Conservation (phyloP, 2,113 vertebrate species). For the Telmatochromis brachygnathus region DNA sequence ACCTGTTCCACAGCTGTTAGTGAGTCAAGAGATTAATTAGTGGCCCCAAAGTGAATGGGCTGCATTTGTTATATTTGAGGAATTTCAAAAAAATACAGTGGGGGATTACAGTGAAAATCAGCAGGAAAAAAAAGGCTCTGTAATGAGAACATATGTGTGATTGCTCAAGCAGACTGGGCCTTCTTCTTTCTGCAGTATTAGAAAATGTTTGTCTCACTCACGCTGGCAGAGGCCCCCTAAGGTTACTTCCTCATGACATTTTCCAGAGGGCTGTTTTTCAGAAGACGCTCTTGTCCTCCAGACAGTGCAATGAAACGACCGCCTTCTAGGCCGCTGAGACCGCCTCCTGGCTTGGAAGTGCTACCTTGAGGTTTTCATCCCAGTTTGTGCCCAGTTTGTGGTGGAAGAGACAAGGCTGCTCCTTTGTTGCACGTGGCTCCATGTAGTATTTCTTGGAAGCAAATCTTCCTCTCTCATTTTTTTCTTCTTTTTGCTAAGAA, state of each 20-base stretch:
- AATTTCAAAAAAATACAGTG: neutral
- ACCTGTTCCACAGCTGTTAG: neutral
- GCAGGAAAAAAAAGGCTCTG: neutral
- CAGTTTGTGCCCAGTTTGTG: neutral
- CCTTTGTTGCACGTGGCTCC: neutral
- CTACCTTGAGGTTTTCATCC: neutral
- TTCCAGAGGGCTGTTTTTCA: conserved; percentile 18
- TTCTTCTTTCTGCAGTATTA: neutral
- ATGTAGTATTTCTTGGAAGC: neutral
- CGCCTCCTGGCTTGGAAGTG: neutral
- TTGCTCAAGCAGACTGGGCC: neutral
- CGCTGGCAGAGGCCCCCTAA: neutral
- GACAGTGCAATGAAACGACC: neutral
- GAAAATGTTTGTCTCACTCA: neutral
- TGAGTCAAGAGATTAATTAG: neutral
- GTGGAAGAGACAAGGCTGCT: neutral
- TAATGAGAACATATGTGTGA: neutral
- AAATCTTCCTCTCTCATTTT: neutral
- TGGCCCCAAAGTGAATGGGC: neutral
- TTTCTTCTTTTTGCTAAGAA: neutral
- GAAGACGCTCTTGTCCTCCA: neutral
- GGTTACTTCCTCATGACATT: conserved; percentile 15
- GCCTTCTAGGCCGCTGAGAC: neutral
- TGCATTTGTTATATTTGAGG: neutral
- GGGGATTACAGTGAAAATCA: neutral